Evolutionary conservation across 2,113 vertebrate genomes (phyloP), one percentile per base, ranked within the genome.

Genomic region (Dicerorhinus sumatrensis): DNA sequence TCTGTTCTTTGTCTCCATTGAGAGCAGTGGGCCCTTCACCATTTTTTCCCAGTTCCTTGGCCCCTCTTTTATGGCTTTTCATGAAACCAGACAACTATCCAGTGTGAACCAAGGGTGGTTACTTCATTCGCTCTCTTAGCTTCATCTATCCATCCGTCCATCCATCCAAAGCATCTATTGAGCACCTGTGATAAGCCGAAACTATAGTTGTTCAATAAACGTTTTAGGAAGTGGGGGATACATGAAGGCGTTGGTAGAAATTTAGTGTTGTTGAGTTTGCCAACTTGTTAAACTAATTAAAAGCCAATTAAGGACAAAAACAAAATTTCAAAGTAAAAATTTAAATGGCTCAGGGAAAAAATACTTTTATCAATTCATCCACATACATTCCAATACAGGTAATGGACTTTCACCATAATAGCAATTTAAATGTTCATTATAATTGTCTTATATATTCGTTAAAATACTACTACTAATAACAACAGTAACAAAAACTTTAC

Each of bases 271-370:
- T 58, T 58, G 25, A 95, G 6, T 76, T 96, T 85, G 31, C 21
- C n/a, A 76, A 88, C 11, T 97, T 83, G 9, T 84, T 80, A 94
- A 97, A 70, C 20, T 46, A 89, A 83, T 83, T 83, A 60, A 62
- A 48, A 84, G 29, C 29, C 77, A 73, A 29, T 65, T 79, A 92
- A 81, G 65, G 84, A 58, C 60, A 89, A 67, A 89, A 81, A 65
- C 33, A 86, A 51, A n/a, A 69, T 56, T 85, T 86, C 31, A 75
- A 67, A 79, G 72, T 80, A 36, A 79, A 97, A 85, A 96, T 90
- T 36, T 87, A 92, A 94, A 87, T 58, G 42, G 39, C 46, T 94
- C 54, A 70, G 10, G 25, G 12, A 23, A 84, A 80, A 81, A 82
- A 65, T 42, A 3, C 0, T 1, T 75, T 70, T 92, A 58, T 82